Base-by-base conservation (phyloP, 92 coral and sea anemone genomes). In the Heteractis magnifica region DNA sequence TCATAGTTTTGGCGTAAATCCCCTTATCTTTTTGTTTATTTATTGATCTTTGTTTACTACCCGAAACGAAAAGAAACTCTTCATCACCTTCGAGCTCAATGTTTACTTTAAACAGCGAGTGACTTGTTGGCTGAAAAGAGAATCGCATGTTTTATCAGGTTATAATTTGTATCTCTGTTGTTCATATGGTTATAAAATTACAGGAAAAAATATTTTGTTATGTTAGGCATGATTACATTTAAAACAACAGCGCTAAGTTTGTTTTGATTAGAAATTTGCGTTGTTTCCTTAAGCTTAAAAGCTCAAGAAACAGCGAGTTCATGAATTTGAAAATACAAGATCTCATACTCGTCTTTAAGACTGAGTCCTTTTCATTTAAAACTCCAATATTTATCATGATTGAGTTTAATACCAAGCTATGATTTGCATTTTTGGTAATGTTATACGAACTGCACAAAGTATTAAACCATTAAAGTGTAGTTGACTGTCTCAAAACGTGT, bases 1-100 rank as follows among this genome's bases (percentile, higher is more conserved):
- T 16, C 55, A 44, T 64, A 23, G 49, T 41, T 16, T 34, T 21
- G 18, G 52, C 70, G 75, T 21, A 4, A 74, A 51, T 79, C 83
- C 60, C 83, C 83, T 0, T 79, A 48, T 48, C 59, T 16, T 49
- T 34, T 62, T 65, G 56, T 79, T 65, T 79, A 65, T 59, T 79
- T 34, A 60, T 72, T 79, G 60, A 53, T 14, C 11, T 51, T n/a
- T 16, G 75, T 68, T 68, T 68, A 68, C 49, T 68, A 68, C n/a
- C 44, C 13, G 75, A 72, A 79, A n/a, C 10, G 51, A 44, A n/a
- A 51, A 9, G 15, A 49, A 51, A 6, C n/a, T 56, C 49, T 60
- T 56, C 44, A 13, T 79, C 75, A 62, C n/a, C 70, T 6, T 62
- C 21, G 44, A 34, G 44, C 26, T 23, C 21, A 9, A 18, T 79